phyloP scores from a whole-genome alignment of 2,888 invertebrate genomes.

The Eustalomyia histrio region DNA sequence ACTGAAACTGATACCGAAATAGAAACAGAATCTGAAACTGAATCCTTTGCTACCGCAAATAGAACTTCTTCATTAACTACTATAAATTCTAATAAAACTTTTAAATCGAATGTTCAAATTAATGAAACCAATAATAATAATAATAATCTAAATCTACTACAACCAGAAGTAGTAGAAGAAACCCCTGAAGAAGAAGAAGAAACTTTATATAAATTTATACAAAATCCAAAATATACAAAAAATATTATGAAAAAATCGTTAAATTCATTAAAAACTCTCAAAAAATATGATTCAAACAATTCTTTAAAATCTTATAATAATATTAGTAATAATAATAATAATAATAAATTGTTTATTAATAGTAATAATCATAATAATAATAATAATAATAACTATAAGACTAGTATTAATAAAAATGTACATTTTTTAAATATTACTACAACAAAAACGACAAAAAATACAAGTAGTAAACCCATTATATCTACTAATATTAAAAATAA shows the following conservation, averaged over 20 bases:
- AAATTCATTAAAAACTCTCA: neutral
- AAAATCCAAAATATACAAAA: constrained; percentile 30
- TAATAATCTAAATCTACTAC: neutral
- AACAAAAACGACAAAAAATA: constrained; percentile 38
- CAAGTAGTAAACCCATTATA: constrained; percentile 22
- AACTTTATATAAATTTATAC: constrained; percentile 32
- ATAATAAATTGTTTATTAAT: constrained; percentile 62
- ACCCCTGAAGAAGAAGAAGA: constrained; percentile 3
- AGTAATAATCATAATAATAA: constrained; percentile 64
- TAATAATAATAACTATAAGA: constrained; percentile 62
- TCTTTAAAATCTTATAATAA: constrained; percentile 28
- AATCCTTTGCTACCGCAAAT: neutral
- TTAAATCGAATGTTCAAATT: constrained; percentile 50
- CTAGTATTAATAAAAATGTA: constrained; percentile 66
- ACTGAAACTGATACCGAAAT: neutral
- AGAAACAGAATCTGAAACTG: too few relatives aligned
- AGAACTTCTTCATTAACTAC: constrained; percentile 20
- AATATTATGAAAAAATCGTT: constrained; percentile 2
- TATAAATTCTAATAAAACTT: constrained; percentile 29
- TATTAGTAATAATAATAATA: constrained; percentile 43
- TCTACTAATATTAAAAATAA: constrained; percentile 56
- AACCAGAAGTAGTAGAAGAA: constrained; percentile 16
- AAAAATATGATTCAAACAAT: constrained; percentile 21
- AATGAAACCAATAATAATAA: constrained; percentile 51
- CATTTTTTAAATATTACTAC: constrained; percentile 60